Evolutionary conservation across 2,888 invertebrate species (phyloP).

Genomic region (Drosophila cracens): DNA sequence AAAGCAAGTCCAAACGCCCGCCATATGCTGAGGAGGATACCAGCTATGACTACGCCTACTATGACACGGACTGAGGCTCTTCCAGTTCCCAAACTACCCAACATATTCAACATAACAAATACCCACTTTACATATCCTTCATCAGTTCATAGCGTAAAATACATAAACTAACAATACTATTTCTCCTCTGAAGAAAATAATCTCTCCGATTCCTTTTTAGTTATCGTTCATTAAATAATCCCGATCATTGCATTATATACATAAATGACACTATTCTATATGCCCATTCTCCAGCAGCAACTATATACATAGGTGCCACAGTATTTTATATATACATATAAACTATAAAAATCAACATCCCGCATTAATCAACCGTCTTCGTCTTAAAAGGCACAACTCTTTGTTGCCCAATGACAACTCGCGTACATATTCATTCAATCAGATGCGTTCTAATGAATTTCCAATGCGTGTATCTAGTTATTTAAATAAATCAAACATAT

Average conservation of each 20-base stretch:
- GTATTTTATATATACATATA: constrained; percentile 56
- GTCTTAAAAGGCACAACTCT: constrained; percentile 23
- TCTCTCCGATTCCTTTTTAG: constrained; percentile 20
- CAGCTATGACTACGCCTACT: constrained; percentile 94
- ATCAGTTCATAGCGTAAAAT: constrained; percentile 7
- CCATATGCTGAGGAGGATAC: constrained; percentile 87
- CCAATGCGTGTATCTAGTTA: constrained; percentile 83
- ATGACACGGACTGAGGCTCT: constrained; percentile 88
- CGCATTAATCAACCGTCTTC: constrained; percentile 24
- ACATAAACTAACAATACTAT: constrained; percentile 1
- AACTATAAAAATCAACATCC: constrained; percentile 9
- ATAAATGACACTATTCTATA: constrained; percentile 6
- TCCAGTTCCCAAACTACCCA: neutral
- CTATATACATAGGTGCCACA: constrained; percentile 72
- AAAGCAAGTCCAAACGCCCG: constrained; percentile 84
- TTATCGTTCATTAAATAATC: constrained; percentile 31
- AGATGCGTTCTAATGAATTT: constrained; percentile 76
- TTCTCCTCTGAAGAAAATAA: constrained; percentile 28
- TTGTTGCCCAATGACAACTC: constrained; percentile 62
- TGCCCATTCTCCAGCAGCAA: constrained; percentile 33
- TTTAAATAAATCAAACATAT: constrained; percentile 78
- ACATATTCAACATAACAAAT: constrained; percentile 59
- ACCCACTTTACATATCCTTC: constrained; percentile 7
- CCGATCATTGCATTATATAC: constrained; percentile 12
- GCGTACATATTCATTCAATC: constrained; percentile 74